Base-by-base conservation (phyloP, 2,888 invertebrate species). In the Chymomyza caudatula region DNA sequence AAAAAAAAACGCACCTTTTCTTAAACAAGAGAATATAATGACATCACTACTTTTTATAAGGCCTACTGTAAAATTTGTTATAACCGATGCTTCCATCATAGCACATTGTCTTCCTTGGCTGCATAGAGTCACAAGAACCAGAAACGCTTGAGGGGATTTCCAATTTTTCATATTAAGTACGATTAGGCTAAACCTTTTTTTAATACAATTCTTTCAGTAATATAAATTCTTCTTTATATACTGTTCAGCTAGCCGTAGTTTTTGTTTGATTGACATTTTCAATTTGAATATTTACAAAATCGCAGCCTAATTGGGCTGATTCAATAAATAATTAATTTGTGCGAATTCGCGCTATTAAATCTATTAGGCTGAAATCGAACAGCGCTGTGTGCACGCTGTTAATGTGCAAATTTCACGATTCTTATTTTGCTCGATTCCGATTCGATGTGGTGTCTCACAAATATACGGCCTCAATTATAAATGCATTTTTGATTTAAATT, bases 11-110 rank as follows among this genome's bases (percentile, higher is more conserved):
- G 1, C 17, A 88, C 88, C 87, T 69, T 67, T n/a, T 3, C 67
- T 22, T 1, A 58, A 73, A 49, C 88, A 88, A 6, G 73, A 75
- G 65, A 88, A 77, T n/a, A 88, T 29, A 22, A 88, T 73, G 4
- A 68, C 54, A 5, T 88, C 74, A 8, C 67, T 71, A 0, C 81
- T 73, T 52, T 76, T 79, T 1, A 78, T 78, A 19, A 88, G 52
- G 15, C 74, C 69, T 3, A 65, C 58, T 2, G 80, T 74, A 49
- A 78, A 88, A 4, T 82, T 76, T 0, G 71, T 63, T 37, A 88
- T 49, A 44, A 81, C 57, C 3, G 56, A 64, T 20, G 54, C 11
- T 3, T 78, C 72, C 74, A 80, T 78, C 4, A 23, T 8, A 4
- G 11, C 19, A 23, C n/a, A 43, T 13, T 47, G 44, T 37, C 6